Evolutionary conservation across 2,797 vertebrate genomes (phyloP).

Genomic region (Sparus aurata): DNA sequence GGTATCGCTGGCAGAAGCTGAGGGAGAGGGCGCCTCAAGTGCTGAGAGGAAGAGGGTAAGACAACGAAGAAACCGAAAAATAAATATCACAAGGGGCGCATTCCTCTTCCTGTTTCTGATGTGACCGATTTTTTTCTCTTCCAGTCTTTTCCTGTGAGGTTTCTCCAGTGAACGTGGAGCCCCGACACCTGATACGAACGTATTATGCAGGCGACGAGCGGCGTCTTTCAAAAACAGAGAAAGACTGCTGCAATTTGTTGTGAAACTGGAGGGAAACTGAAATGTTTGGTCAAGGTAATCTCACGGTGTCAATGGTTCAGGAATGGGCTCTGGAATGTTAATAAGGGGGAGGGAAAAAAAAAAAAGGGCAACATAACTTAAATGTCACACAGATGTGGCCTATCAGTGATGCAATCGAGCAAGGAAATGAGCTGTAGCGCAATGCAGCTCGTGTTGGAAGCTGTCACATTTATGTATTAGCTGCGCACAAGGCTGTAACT

Average conservation of each 20-base stretch:
- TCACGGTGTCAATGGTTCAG: conserved; percentile 59
- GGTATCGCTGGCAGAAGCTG: conserved; percentile 58
- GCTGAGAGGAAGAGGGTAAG: conserved; percentile 53
- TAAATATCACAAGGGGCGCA: background rate
- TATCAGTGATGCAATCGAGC: conserved; percentile 64
- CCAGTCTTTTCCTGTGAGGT: conserved; percentile 34
- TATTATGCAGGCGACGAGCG: conserved; percentile 51
- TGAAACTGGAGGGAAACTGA: conserved; percentile 29
- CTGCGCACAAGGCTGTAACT: conserved; percentile 38
- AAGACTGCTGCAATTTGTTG: conserved; percentile 53
- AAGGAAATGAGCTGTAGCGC: conserved; percentile 60
- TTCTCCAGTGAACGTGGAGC: conserved; percentile 18
- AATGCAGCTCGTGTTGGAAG: conserved; percentile 26
- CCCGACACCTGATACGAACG: conserved; percentile 48
- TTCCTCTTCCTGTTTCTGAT: conserved; percentile 42
- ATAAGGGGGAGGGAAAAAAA: conserved; percentile 40
- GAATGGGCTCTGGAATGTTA: conserved; percentile 77
- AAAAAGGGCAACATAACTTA: conserved; percentile 62
- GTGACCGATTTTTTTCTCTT: conserved; percentile 23
- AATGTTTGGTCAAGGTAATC: conserved; percentile 71
- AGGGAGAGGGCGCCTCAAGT: conserved; percentile 51
- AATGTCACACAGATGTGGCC: conserved; percentile 78
- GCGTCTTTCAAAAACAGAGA: conserved; percentile 55
- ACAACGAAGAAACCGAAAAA: conserved; percentile 5
- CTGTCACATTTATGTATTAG: conserved; percentile 25